phyloP scores from a whole-genome alignment of 2,888 invertebrate genomes.

The Rhopalosiphum nymphaeae region DNA sequence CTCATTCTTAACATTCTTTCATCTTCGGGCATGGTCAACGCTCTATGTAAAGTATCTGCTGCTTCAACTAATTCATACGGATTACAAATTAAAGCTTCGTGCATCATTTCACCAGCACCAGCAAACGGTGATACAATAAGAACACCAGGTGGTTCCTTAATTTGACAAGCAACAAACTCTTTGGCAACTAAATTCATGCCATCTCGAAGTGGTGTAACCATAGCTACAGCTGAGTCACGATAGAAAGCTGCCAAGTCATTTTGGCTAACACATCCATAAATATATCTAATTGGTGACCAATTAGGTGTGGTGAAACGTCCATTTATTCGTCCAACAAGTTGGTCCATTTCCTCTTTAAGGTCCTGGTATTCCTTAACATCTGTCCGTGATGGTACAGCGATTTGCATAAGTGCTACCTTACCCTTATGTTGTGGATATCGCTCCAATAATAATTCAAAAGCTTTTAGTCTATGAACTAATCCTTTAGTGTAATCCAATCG shows the following conservation, averaged over 20 bases:
- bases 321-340: slow-evolving; percentile 88
- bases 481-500: slow-evolving; percentile 91
- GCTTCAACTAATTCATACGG: slow-evolving; percentile 90
- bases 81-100: slow-evolving; percentile 90
- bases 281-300: slow-evolving; percentile 92
- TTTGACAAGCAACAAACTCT: slow-evolving; percentile 93
- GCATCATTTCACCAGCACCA: slow-evolving; percentile 94
- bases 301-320: slow-evolving; percentile 90
- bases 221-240: slow-evolving; percentile 86
- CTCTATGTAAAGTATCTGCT: slow-evolving; percentile 88
- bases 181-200: slow-evolving; percentile 95
- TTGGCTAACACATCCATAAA: slow-evolving; percentile 89
- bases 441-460: slow-evolving; percentile 84
- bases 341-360: slow-evolving; percentile 91
- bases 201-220: slow-evolving; percentile 89
- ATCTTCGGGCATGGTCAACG: slow-evolving; percentile 91
- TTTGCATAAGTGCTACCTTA: slow-evolving; percentile 84
- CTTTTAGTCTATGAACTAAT: slow-evolving; percentile 74
- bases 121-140: slow-evolving; percentile 91
- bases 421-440: slow-evolving; percentile 89
- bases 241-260: slow-evolving; percentile 89
- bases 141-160: slow-evolving; percentile 87
- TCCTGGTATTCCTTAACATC: slow-evolving; percentile 93
- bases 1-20: slow-evolving; percentile 89
- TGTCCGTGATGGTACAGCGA: slow-evolving; percentile 89